Percentiles rank a stretch among this genome's conserved stretches.
Conservation (phyloP, 2,797 vertebrate species). For the Acomys russatus region DNA sequence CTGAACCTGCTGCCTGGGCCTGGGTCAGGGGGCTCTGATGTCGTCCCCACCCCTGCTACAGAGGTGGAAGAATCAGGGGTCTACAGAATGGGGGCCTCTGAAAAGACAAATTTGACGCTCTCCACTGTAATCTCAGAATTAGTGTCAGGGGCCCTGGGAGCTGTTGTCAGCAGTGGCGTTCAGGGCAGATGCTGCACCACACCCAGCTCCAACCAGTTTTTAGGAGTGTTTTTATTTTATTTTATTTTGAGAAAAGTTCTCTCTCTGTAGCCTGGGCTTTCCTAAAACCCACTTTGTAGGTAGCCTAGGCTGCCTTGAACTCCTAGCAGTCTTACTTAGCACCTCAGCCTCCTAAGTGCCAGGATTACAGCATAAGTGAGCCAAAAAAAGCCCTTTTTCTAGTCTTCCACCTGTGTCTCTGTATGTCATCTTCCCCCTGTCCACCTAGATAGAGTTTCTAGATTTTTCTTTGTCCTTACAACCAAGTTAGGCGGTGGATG, state of each 20-base stretch:
- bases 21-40: background rate
- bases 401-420: too few relatives aligned
- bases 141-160: background rate
- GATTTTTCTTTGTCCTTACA: background rate
- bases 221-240: background rate
- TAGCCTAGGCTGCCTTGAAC: background rate
- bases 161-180: too few relatives aligned
- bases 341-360: background rate
- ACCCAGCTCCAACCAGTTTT: background rate
- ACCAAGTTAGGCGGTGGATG: background rate
- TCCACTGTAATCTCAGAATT: background rate
- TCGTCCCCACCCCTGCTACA: fast-evolving
- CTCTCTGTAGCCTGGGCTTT: background rate
- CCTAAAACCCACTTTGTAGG: background rate
- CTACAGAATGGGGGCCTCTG: slow-evolving; percentile 1
- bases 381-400: too few relatives aligned
- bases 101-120: background rate
- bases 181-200: background rate
- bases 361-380: background rate
- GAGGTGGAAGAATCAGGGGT: background rate
- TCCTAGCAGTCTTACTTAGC: background rate
- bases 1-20: background rate
- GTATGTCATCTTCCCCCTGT: background rate
- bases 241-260: background rate
- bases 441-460: background rate